phyloP scores from a whole-genome alignment of 1,140 invertebrate species.

The Cotesia chilonis region DNA sequence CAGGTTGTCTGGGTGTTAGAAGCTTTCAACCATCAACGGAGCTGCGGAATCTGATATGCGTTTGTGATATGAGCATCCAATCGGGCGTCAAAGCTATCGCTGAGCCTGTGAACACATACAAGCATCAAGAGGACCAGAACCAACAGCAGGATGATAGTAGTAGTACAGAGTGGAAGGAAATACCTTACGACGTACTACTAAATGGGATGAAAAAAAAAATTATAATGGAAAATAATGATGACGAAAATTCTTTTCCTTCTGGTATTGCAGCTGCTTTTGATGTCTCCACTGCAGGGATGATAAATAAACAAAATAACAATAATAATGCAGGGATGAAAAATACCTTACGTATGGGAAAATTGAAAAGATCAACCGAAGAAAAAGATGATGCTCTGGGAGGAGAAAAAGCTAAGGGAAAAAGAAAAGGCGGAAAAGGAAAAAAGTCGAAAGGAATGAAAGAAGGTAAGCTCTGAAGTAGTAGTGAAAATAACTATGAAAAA shows the following conservation, averaged over 20 bases:
- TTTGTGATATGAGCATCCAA: constrained; percentile 18
- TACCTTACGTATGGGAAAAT: not conserved
- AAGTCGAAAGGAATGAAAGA: not conserved
- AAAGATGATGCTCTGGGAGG: constrained; percentile 6
- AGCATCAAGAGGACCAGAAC: not conserved
- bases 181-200: too few species aligned
- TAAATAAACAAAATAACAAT: too few species aligned
- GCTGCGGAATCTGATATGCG: not conserved
- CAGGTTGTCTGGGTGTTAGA: constrained; percentile 33
- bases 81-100: not conserved
- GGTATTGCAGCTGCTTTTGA: too few species aligned
- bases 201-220: too few species aligned
- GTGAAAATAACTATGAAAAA: not conserved
- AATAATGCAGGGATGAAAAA: too few species aligned
- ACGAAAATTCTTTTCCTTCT: too few species aligned
- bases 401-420: constrained; percentile 7
- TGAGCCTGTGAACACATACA: not conserved
- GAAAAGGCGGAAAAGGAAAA: not conserved
- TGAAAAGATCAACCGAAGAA: constrained; percentile 18
- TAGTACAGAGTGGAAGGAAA: too few species aligned
- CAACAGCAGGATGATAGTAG: too few species aligned
- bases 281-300: too few species aligned
- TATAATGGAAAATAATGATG: too few species aligned
- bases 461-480: not conserved
- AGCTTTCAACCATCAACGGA: constrained; percentile 29